Evolutionary conservation across 2,888 invertebrate species (phyloP).

Genomic region (Formica aserva): DNA sequence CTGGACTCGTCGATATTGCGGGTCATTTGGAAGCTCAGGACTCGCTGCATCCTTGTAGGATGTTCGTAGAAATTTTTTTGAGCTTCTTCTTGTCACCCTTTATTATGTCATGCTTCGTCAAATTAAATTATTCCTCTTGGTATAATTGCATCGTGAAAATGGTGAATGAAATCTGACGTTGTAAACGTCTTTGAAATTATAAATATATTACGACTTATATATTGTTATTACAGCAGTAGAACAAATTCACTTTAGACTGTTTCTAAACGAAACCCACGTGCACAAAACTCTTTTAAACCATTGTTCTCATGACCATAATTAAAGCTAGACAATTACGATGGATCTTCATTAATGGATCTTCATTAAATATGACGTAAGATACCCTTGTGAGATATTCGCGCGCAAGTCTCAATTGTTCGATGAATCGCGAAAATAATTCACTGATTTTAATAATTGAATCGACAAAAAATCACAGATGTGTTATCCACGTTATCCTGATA

Average conservation of each 20-base stretch:
- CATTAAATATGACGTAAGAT: neutral
- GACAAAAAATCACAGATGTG: neutral
- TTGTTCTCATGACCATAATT: neutral
- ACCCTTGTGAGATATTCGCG: neutral
- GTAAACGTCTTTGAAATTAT: neutral
- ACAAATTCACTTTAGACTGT: neutral
- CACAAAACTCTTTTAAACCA: neutral
- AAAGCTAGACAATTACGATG: neutral
- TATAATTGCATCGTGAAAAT: neutral
- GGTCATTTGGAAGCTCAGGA: conserved; percentile 86
- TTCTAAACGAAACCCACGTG: neutral
- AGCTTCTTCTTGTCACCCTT: neutral
- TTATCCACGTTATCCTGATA: neutral
- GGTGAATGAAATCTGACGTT: neutral
- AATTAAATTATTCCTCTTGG: neutral
- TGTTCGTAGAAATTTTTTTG: neutral
- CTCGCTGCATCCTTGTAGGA: conserved; percentile 84
- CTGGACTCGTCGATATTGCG: conserved; percentile 83
- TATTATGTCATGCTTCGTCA: neutral
- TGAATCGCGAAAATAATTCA: neutral
- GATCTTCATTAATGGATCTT: neutral
- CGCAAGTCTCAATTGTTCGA: neutral
- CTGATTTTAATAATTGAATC: neutral
- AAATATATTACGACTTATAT: neutral
- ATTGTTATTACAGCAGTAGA: neutral